A percentile compares a stretch with the other conserved stretches of the same genome.
phyloP scores from a whole-genome alignment of 1,140 invertebrate species.

The Drosophila oshimai region DNA sequence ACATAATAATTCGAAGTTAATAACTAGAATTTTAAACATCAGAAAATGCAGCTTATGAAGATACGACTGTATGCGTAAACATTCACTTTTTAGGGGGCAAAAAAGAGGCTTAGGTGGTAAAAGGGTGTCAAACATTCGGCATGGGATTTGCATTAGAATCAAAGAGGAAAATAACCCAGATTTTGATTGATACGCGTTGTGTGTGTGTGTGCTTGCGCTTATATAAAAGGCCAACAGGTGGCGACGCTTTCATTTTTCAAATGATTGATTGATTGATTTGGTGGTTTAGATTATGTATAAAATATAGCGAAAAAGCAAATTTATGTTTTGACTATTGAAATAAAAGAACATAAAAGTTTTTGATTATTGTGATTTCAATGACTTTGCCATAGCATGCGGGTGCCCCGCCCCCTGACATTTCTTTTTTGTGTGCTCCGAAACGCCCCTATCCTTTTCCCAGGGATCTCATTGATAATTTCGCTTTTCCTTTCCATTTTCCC shows the following conservation, averaged over 20 bases:
- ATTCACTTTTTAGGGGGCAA: neutral
- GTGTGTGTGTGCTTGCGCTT: neutral
- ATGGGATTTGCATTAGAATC: conserved; percentile 18
- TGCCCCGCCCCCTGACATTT: neutral
- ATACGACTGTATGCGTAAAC: neutral
- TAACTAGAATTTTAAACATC: neutral
- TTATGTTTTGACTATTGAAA: neutral
- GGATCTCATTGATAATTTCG: conserved; percentile 24
- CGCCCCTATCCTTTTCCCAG: conserved; percentile 27
- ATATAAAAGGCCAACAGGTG: conserved; percentile 26
- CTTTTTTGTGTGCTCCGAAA: neutral
- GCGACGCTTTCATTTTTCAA: conserved; percentile 8
- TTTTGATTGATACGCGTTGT: conserved; percentile 18
- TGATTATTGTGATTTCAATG: neutral
- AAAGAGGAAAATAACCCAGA: conserved; percentile 3
- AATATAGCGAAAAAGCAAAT: neutral
- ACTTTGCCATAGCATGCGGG: conserved; percentile 9
- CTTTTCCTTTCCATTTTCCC: conserved; percentile 12
- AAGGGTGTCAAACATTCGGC: conserved; percentile 10
- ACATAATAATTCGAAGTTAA: no score
- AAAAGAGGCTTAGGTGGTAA: neutral
- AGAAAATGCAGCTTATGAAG: neutral
- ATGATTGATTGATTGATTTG: conserved; percentile 9
- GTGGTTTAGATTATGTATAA: no score
- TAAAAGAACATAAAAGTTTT: neutral